Evolutionary conservation across 2,113 vertebrate species (phyloP), one percentile per base, ranked within the genome.

Genomic region (Myrmecobius fasciatus): DNA sequence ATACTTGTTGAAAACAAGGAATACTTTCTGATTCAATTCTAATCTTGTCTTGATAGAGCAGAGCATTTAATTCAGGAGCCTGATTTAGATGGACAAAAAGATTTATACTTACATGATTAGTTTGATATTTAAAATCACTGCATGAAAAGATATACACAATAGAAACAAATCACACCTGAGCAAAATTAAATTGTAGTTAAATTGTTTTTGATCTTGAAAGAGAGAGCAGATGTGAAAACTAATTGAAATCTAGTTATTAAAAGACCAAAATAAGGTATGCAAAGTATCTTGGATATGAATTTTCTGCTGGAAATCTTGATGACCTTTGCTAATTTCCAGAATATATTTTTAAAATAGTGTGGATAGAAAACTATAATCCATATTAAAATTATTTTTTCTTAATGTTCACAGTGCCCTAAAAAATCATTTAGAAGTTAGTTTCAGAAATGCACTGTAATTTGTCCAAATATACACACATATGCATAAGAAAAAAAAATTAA

Each of bases 1-100:
- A 97, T 94, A 25, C 92, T 95, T 97, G 52, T 51, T 43, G n/a
- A 95, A 93, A 97, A 67, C 83, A 0, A 97, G 52, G 95, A 97
- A 92, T 52, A 3, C 67, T 52, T 52, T 49, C 14, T 90, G 47
- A 90, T 90, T 90, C 89, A 49, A 89, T 96, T 53, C 36, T 89
- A 52, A 89, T 20, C 89, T 89, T 20, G 48, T n/a, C 36, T 94
- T 5, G 91, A 97, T 95, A 97, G 97, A 96, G 94, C 91, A 94
- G 88, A 91, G 28, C 43, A 91, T 75, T 96, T 94, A 90, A 94
- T 94, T 36, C 56, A 93, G 52, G 52, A 91, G 36, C 14, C 51
- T 95, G 52, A 88, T 51, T 53, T 75, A 95, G 54, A 91, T 96
- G n/a, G 52, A 25, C 53, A 93, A 96, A 92, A 2, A 75, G 8